These are phyloP conservation scores for Caenorhabditis parvicauda DNA, from an alignment of 2,888 invertebrate species.

Conservation along the genomic window DNA sequence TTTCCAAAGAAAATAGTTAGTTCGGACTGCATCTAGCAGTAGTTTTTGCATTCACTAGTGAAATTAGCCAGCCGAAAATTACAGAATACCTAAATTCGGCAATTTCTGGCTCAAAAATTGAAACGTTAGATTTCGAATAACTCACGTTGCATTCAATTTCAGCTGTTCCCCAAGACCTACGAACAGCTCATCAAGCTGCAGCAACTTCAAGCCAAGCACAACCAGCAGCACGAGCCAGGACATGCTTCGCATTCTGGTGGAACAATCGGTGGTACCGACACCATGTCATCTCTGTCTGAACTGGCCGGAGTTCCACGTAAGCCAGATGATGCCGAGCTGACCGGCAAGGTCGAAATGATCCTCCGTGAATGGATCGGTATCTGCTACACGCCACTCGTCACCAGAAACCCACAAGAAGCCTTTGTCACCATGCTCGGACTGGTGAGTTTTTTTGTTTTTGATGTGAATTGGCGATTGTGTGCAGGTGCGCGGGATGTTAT, in stretches of 20 bases:
- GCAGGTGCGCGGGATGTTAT: not conserved
- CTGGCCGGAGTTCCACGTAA: not conserved
- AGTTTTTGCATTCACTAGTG: no score
- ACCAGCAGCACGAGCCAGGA: constrained; percentile 3
- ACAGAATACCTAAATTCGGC: no score
- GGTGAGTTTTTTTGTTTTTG: constrained; percentile 42
- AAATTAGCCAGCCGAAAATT: no score
- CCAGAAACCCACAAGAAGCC: constrained; percentile 71
- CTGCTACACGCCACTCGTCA: constrained; percentile 71
- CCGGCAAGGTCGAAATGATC: constrained; percentile 76
- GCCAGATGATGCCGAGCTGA: constrained; percentile 27
- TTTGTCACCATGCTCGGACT: constrained; percentile 82
- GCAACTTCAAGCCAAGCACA: constrained; percentile 11
- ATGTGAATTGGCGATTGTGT: not conserved
- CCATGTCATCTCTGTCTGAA: not conserved
- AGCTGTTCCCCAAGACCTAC: constrained; percentile 32
- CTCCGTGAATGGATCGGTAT: constrained; percentile 92
- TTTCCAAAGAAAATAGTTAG: no score
- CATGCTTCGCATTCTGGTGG: constrained; percentile 11
- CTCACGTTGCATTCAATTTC: no score
- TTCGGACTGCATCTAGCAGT: no score
- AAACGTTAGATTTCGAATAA: not conserved
- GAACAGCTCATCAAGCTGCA: constrained; percentile 38
- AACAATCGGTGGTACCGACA: constrained; percentile 3
- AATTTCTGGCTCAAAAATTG: no score